These are phyloP conservation scores for Cichladusa arquata DNA, from an alignment of 2,113 vertebrate species.

Conservation along the genomic window DNA sequence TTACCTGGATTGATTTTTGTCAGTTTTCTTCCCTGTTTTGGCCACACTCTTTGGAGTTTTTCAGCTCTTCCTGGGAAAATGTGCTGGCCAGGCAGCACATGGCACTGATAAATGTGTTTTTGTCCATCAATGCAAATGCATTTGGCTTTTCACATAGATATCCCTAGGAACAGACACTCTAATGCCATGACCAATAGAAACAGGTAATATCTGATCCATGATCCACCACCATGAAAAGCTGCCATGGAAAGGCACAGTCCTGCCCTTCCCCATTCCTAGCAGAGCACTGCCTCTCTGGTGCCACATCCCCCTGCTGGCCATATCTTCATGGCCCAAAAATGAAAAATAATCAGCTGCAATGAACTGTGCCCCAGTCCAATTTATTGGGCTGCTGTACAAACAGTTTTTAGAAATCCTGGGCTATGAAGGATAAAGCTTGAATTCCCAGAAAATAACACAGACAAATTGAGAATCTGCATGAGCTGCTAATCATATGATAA, in stretches of 20 bases:
- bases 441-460: not conserved
- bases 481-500: not conserved
- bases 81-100: fast-evolving
- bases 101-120: not conserved
- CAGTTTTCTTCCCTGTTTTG: not conserved
- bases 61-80: no score
- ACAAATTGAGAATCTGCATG: not conserved
- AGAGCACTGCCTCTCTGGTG: not conserved
- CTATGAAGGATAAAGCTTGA: not conserved
- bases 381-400: not conserved
- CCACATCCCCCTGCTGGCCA: not conserved
- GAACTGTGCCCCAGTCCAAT: not conserved
- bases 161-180: not conserved
- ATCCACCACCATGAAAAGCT: not conserved
- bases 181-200: not conserved
- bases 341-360: not conserved
- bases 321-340: not conserved
- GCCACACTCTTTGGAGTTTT: not conserved
- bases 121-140: not conserved
- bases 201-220: not conserved
- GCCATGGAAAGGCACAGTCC: not conserved
- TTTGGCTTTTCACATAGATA: not conserved
- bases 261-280: not conserved
- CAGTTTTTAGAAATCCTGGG: not conserved
- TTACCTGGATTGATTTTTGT: fast-evolving